Base-by-base conservation (phyloP, 2,797 vertebrate genomes). In the Gymnoscopelus braueri region DNA sequence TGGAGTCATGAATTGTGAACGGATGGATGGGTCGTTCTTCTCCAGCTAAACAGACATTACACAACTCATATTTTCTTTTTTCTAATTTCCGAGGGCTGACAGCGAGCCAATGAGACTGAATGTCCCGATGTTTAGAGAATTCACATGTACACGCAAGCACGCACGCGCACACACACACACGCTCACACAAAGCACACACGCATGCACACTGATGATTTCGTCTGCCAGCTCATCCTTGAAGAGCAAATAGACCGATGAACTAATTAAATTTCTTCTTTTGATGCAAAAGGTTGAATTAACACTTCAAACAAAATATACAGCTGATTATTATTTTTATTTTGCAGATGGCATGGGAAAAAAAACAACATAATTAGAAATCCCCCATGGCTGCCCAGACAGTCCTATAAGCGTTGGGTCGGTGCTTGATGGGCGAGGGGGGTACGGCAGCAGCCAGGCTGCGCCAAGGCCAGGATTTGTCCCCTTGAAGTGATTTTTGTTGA, bases 401-500 rank as follows among this genome's bases (percentile, higher is more conserved):
- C 75, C 78, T 82, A 14, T 15, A 44, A 13, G 50, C 2, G 26
- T 29, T 4, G 26, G 26, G 83, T 84, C 81, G 89, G 82, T 56
- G 69, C 79, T 87, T 89, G 89, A 92, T 91, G 89, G 90, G 91
- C 88, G 90, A 88, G 89, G 88, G 87, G 2, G 26, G 39, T 10
- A 10, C 8, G 39, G 39, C 39, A 44, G 39, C 39, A 44, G 7
- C 80, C 73, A 81, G 78, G 80, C 78, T 79, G 67, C 78, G 82
- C 53, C 75, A 13, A 62, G 79, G 89, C 88, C 78, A 77, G 84
- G 88, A 91, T 86, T 88, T 88, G 83, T 93, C 89, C 90, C 91
- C 91, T 91, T 87, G 83, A 92, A 91, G 87, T 88, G 90, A 93
- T 89, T 89, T 44, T 87, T 91, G 91, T 92, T 92, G 93, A 94